Conservation (phyloP, 2,113 vertebrate genomes). For the Salvelinus namaycush region DNA sequence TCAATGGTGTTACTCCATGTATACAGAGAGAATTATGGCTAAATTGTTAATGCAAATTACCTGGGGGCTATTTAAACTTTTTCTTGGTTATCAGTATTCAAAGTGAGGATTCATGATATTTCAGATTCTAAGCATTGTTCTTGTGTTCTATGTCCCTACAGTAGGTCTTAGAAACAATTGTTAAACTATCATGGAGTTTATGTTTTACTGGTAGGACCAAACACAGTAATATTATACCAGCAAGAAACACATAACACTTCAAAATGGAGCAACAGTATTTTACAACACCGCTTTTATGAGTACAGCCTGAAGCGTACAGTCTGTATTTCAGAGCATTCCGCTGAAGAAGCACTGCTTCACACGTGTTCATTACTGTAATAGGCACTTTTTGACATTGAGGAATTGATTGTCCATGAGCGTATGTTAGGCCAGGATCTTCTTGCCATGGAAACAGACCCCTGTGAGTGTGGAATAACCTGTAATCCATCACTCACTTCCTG, state of each 20-base stretch:
- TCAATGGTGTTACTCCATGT: too few species aligned
- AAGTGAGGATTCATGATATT: neutral
- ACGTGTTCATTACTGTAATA: neutral
- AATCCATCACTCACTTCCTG: neutral
- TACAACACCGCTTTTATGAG: too few species aligned
- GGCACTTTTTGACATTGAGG: conserved; percentile 5
- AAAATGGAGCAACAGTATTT: too few species aligned
- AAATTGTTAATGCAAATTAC: too few species aligned
- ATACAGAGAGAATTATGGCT: too few species aligned
- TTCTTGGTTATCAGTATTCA: neutral
- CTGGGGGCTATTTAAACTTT: neutral
- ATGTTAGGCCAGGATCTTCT: neutral
- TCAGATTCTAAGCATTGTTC: neutral
- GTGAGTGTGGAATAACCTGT: too few species aligned
- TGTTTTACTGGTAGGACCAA: too few species aligned
- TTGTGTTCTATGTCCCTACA: neutral
- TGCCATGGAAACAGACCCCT: too few species aligned
- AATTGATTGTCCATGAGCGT: neutral
- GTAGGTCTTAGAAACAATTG: too few species aligned
- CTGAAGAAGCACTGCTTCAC: neutral
- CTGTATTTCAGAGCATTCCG: neutral
- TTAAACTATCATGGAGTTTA: too few species aligned
- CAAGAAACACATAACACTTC: too few species aligned
- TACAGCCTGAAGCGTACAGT: neutral
- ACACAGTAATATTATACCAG: too few species aligned